Evolutionary conservation across 2,113 vertebrate species (phyloP).

Genomic region (Nyctibius bracteatus): DNA sequence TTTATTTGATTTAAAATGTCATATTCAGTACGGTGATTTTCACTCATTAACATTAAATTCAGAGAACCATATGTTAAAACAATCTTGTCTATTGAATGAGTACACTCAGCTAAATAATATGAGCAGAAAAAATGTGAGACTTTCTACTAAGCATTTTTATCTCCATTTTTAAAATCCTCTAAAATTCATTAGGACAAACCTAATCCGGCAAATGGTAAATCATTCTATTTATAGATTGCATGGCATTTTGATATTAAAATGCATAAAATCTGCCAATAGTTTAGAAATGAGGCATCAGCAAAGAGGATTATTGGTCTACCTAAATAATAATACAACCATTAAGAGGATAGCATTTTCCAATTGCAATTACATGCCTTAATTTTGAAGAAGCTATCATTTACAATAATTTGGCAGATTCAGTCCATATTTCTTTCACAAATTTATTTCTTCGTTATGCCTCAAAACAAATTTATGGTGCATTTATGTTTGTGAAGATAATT

Average conservation of each 20-base stretch:
- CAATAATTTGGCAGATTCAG: conserved; percentile 80
- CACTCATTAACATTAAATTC: conserved; percentile 63
- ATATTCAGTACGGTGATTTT: conserved; percentile 61
- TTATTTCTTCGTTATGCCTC: conserved; percentile 84
- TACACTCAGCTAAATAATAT: conserved; percentile 41
- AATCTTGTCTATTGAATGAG: conserved; percentile 51
- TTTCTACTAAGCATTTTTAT: conserved; percentile 50
- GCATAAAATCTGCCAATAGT: conserved; percentile 75
- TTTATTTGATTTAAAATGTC: conserved; percentile 75
- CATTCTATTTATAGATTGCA: conserved; percentile 66
- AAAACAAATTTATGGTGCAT: conserved; percentile 82
- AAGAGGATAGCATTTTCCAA: conserved; percentile 78
- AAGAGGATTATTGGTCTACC: conserved; percentile 75
- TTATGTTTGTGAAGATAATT: conserved; percentile 81
- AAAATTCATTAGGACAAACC: conserved; percentile 62
- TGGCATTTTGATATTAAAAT: conserved; percentile 74
- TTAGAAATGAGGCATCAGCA: conserved; percentile 71
- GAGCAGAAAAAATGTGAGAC: conserved; percentile 20
- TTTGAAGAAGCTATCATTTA: conserved; percentile 82
- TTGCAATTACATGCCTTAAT: conserved; percentile 83
- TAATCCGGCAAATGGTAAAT: conserved; percentile 62
- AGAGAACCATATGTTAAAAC: conserved; percentile 68
- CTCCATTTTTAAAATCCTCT: conserved; percentile 38
- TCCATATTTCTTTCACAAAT: conserved; percentile 83
- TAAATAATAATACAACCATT: conserved; percentile 78